phyloP scores from a whole-genome alignment of 2,797 vertebrate genomes.

The Psittacula echo region DNA sequence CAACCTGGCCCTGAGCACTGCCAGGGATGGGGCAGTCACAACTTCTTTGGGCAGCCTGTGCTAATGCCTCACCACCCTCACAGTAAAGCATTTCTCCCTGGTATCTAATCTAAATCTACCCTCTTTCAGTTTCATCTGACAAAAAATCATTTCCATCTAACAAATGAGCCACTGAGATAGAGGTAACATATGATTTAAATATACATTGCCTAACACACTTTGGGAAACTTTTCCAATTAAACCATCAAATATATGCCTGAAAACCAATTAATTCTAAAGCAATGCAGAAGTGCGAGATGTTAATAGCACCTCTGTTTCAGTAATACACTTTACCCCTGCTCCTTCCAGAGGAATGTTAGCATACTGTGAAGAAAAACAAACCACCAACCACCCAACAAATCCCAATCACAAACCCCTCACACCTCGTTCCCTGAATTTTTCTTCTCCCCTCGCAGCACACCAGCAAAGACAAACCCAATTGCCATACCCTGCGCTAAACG shows the following conservation, averaged over 20 bases:
- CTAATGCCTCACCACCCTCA: background rate
- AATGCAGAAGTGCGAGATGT: fast-evolving
- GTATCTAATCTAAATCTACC: background rate
- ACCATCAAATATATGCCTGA: background rate
- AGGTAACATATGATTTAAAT: background rate
- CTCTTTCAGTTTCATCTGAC: background rate
- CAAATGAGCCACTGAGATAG: background rate
- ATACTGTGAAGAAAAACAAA: background rate
- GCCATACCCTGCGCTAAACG: fast-evolving
- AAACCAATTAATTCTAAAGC: background rate
- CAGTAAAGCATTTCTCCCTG: background rate
- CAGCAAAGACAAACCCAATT: fast-evolving
- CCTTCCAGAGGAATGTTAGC: background rate
- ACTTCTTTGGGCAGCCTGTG: background rate
- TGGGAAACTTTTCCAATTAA: background rate
- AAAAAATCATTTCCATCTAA: background rate
- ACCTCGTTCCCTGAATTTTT: background rate
- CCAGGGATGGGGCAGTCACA: background rate
- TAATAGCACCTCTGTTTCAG: background rate
- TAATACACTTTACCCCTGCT: background rate
- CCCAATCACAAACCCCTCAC: background rate
- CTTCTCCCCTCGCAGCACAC: background rate
- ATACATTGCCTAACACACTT: background rate
- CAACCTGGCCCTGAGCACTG: background rate
- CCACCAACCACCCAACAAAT: background rate